A percentile compares a stretch with the other conserved stretches of the same genome.
Evolutionary conservation across 2,797 vertebrate species (phyloP).

Genomic region (Argyrosomus regius): DNA sequence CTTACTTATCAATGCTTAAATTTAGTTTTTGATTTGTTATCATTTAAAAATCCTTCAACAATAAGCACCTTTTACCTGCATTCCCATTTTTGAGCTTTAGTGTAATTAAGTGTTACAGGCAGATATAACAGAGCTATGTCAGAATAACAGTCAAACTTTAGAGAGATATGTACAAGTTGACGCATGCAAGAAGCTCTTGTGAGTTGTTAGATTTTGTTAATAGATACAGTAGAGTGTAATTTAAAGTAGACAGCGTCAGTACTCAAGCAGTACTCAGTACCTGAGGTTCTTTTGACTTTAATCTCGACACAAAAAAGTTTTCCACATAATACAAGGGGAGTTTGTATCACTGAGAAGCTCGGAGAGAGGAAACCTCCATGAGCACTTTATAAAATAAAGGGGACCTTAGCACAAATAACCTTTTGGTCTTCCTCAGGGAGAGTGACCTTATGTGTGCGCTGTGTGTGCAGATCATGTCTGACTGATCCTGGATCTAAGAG

Average conservation of each 20-base stretch:
- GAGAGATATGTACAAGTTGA: not conserved
- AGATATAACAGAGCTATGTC: not conserved
- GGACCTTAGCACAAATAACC: slow-evolving; percentile 14
- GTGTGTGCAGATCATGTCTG: slow-evolving; percentile 15
- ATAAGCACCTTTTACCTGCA: not conserved
- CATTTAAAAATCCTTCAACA: not conserved
- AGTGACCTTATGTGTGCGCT: not conserved
- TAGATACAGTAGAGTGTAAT: not conserved
- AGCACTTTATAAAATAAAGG: slow-evolving; percentile 36
- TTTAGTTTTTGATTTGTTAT: not conserved
- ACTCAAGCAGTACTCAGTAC: not conserved
- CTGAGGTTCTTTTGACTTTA: not conserved
- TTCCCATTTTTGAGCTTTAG: not conserved
- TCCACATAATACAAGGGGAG: slow-evolving; percentile 1
- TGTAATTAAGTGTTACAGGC: not conserved
- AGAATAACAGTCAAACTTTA: not conserved
- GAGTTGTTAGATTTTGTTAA: slow-evolving; percentile 2
- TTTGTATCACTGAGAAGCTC: slow-evolving; percentile 1
- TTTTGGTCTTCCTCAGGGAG: slow-evolving; percentile 17
- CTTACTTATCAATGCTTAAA: not conserved
- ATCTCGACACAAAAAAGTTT: slow-evolving; percentile 6
- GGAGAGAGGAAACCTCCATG: slow-evolving; percentile 18
- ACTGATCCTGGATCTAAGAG: slow-evolving; percentile 41
- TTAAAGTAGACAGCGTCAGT: slow-evolving; percentile 4
- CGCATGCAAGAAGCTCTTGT: not conserved